Evolutionary conservation across 2,113 vertebrate genomes (phyloP).

Genomic region (Trachemys scripta): DNA sequence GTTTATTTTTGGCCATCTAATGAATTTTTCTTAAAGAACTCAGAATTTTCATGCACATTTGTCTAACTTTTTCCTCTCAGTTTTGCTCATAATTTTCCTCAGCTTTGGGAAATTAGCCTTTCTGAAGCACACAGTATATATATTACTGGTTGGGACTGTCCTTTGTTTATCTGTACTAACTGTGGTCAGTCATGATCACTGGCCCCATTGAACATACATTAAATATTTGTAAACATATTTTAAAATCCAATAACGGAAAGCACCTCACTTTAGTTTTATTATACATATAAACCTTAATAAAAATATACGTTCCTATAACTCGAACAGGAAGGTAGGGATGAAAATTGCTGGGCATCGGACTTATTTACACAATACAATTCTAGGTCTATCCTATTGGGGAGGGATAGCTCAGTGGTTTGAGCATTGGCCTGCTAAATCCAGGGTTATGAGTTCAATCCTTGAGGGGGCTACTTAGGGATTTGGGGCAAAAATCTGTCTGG

Average conservation of each 20-base stretch:
- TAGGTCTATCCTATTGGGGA: background rate
- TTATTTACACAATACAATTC: background rate
- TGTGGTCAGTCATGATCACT: background rate
- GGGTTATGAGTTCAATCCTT: too few relatives aligned
- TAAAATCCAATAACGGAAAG: background rate
- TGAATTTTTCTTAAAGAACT: background rate
- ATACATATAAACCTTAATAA: too few relatives aligned
- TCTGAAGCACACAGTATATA: background rate
- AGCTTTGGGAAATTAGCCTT: background rate
- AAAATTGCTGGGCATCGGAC: background rate
- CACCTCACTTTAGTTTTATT: background rate
- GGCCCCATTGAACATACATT: background rate
- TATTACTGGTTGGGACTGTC: accelerated
- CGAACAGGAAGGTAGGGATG: background rate
- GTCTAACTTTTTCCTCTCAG: background rate
- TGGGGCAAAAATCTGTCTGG: too few relatives aligned
- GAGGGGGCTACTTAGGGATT: too few relatives aligned
- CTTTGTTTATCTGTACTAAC: background rate
- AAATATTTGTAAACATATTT: background rate
- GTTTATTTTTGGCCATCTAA: background rate
- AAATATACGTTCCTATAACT: background rate
- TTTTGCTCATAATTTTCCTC: background rate
- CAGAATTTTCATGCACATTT: background rate
- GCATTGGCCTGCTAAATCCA: too few relatives aligned
- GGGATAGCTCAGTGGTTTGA: too few relatives aligned